Evolutionary conservation across 2,797 vertebrate species (phyloP).

Genomic region (Anableps anableps): DNA sequence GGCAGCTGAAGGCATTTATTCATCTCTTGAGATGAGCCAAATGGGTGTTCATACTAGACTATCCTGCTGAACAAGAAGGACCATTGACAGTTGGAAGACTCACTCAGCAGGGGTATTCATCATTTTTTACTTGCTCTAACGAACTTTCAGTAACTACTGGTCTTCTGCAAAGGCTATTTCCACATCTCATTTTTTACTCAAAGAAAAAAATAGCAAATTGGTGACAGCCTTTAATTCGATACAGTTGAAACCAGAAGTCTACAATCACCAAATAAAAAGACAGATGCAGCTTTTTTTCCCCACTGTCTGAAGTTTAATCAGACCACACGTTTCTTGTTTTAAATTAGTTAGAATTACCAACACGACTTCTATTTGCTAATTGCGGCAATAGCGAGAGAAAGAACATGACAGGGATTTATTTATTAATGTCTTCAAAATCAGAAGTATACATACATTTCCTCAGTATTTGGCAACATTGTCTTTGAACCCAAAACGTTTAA

Average conservation of each 20-base stretch:
- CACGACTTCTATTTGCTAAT: background rate
- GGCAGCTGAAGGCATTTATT: background rate
- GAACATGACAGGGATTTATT: background rate
- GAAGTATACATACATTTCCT: background rate
- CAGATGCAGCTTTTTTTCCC: background rate
- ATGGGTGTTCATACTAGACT: constrained; percentile 4
- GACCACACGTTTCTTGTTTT: background rate
- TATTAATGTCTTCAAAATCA: background rate
- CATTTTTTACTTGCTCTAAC: constrained; percentile 33
- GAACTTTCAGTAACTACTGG: constrained; percentile 8
- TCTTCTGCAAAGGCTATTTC: constrained; percentile 12
- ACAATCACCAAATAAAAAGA: background rate
- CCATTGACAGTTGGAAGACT: constrained; percentile 9
- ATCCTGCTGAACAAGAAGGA: constrained; percentile 34
- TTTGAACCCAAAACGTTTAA: too few relatives aligned
- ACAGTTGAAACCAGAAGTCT: background rate
- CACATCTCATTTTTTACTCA: background rate
- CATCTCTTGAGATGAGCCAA: constrained; percentile 5
- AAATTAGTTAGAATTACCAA: background rate
- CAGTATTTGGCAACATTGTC: background rate
- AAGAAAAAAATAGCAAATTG: background rate
- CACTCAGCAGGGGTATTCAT: background rate
- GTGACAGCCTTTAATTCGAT: background rate
- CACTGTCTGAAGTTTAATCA: background rate
- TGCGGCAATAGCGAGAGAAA: background rate